Percentiles rank a stretch among this genome's conserved stretches.
Conservation (phyloP, 2,113 vertebrate genomes). For the Stercorarius parasiticus region DNA sequence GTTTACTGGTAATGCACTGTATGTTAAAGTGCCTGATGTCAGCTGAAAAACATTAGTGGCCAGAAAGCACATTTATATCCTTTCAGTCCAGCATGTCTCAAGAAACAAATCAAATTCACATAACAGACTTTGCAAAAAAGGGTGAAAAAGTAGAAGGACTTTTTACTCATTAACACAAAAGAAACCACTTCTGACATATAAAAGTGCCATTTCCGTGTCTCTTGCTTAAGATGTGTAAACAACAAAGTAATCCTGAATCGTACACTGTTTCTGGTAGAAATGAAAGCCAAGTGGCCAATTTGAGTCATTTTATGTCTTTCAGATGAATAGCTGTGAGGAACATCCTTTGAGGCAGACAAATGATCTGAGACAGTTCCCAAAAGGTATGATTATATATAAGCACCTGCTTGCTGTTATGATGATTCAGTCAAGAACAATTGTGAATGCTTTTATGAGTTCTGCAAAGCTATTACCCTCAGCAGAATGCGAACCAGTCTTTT, state of each 20-base stretch:
- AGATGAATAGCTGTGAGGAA: neutral
- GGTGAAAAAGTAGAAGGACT: neutral
- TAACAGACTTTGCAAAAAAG: neutral
- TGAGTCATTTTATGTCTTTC: slow-evolving; percentile 33
- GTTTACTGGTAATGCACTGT: neutral
- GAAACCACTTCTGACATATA: neutral
- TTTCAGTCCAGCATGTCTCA: neutral
- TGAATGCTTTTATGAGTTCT: neutral
- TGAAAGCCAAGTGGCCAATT: slow-evolving; percentile 26
- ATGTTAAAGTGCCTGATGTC: neutral
- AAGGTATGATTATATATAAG: slow-evolving; percentile 30
- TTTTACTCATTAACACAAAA: slow-evolving; percentile 8
- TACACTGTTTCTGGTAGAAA: neutral
- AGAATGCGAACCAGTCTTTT: neutral
- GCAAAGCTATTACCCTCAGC: slow-evolving; percentile 28
- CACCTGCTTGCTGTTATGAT: slow-evolving; percentile 3
- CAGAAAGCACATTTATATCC: neutral
- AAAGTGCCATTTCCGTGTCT: neutral
- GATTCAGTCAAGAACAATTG: slow-evolving; percentile 44
- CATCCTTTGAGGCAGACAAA: slow-evolving; percentile 2
- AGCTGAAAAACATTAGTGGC: neutral
- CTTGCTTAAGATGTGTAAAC: slow-evolving; percentile 10
- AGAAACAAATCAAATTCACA: neutral
- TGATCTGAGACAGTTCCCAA: neutral
- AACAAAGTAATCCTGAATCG: slow-evolving; percentile 1